These are phyloP conservation scores for Diabrotica virgifera DNA, from an alignment of 1,140 invertebrate genomes.

Conservation along the genomic window DNA sequence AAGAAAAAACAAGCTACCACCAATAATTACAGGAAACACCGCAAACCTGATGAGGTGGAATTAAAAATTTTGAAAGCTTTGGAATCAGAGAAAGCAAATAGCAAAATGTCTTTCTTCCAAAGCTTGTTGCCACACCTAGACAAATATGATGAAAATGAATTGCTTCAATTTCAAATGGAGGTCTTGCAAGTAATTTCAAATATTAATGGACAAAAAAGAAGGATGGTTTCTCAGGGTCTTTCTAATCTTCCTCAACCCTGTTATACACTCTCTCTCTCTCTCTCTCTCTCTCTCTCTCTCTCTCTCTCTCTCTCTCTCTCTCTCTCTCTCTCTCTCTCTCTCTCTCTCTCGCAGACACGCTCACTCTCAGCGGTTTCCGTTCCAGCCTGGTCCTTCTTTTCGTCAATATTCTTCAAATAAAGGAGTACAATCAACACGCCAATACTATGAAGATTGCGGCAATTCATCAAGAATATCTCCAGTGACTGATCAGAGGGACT, in stretches of 20 bases:
- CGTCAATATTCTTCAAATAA: constrained; percentile 13
- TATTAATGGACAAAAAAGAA: neutral
- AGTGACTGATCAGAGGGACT: constrained; percentile 6
- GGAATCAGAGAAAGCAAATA: constrained; percentile 6
- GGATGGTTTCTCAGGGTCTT: constrained; percentile 4
- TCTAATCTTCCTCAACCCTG: constrained; percentile 9
- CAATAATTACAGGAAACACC: no score
- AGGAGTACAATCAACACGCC: constrained; percentile 11
- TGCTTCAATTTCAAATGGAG: constrained; percentile 17
- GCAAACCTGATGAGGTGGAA: no score
- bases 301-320: constrained; percentile 15
- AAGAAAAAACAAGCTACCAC: constrained; percentile 1
- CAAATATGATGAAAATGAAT: constrained; percentile 7
- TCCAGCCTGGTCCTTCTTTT: constrained; percentile 5
- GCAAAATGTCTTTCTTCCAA: constrained; percentile 15
- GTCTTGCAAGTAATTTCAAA: constrained; percentile 6
- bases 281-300: constrained; percentile 15
- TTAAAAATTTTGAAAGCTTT: no score
- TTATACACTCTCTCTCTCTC: constrained; percentile 14
- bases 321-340: constrained; percentile 15
- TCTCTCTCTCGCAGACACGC: no score
- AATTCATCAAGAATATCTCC: constrained; percentile 8
- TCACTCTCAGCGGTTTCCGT: constrained; percentile 13
- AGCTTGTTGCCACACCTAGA: constrained; percentile 13
- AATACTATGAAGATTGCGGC: constrained; percentile 14